Evolutionary conservation across 2,888 invertebrate species (phyloP), one percentile per base, ranked within the genome.

Genomic region (Adelphocoris suturalis): DNA sequence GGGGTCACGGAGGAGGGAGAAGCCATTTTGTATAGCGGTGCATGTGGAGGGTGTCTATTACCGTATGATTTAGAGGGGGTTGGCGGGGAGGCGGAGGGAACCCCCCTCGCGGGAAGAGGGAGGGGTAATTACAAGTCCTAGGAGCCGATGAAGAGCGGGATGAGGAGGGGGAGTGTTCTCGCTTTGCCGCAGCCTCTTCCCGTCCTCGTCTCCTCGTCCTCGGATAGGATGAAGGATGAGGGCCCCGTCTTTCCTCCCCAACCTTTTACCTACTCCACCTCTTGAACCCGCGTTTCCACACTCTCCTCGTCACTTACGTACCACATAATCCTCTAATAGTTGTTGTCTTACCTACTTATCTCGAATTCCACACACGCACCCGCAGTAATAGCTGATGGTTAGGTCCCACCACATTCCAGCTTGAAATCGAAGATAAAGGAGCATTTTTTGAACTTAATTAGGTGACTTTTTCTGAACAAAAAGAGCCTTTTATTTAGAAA

Each of bases 21-120:
- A 89, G 82, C 82, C 82, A 80, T 87, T 86, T 86, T 86, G 86
- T 86, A 47, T 86, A 86, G 86, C 86, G 86, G 86, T 86, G 86
- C 86, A 86, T 46, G 61, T 23, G 27, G 86, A 86, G 86, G 86
- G 86, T 61, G 86, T 86, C 86, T 86, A 86, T 86, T 86, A 86
- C 61, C 61, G 86, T 86, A 86, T 86, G 86, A 86, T 86, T 86
- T 86, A 86, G 86, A 86, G 68, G 86, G 12, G 82, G 23, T 52
- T 52, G 82, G 68, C 68, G 82, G 82, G 82, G 52, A 12, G 52
- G n/a, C 3, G 16, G 47, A 4, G 4, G n/a, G 52, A 19, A 46
- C 11, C 47, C 78, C 46, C 80, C 23, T 14, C 0, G 19, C n/a
- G 14, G 37, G 47, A 46, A 23, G 52, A 23, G 48, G 23, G 48